A percentile compares a stretch with the other conserved stretches of the same genome.
These are phyloP conservation scores for Osmoderma eremita DNA, from an alignment of 2,888 invertebrate species.

Conservation along the genomic window DNA sequence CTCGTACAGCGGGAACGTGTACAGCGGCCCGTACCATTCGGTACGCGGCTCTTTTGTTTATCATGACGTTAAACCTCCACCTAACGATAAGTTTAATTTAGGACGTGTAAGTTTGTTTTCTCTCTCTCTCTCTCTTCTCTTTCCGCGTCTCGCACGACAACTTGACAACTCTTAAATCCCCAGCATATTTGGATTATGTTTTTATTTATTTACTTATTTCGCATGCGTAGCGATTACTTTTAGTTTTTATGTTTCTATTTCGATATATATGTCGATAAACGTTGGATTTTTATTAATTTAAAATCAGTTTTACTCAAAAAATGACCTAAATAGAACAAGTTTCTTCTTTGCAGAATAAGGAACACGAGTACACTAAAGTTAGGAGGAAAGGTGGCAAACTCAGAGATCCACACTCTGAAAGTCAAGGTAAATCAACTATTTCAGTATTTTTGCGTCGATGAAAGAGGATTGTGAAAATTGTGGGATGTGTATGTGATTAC, in stretches of 20 bases:
- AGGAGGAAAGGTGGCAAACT: conserved; percentile 83
- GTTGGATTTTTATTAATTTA: neutral
- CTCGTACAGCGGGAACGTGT: conserved; percentile 89
- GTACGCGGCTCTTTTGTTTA: conserved; percentile 89
- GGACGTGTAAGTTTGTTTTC: conserved; percentile 69
- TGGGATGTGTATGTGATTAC: no score
- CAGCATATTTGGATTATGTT: conserved; percentile 25
- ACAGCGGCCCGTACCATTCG: conserved; percentile 87
- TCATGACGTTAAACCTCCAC: conserved; percentile 83
- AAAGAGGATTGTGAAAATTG: neutral
- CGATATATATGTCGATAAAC: neutral
- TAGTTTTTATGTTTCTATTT: no score
- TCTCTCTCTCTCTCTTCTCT: conserved; percentile 21
- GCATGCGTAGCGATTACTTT: no score
- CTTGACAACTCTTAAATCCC: conserved; percentile 30
- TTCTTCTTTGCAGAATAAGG: conserved; percentile 71
- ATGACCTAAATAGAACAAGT: conserved; percentile 1
- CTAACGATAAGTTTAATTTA: conserved; percentile 80
- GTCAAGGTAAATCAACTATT: conserved; percentile 72
- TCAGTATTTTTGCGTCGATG: neutral
- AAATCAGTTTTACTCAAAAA: neutral
- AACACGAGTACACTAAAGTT: conserved; percentile 85
- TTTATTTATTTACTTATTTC: conserved; percentile 35
- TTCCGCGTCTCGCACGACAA: neutral
- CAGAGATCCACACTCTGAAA: conserved; percentile 83